Conservation (phyloP, 2,888 invertebrate genomes). For the Drosophila neotestacea region DNA sequence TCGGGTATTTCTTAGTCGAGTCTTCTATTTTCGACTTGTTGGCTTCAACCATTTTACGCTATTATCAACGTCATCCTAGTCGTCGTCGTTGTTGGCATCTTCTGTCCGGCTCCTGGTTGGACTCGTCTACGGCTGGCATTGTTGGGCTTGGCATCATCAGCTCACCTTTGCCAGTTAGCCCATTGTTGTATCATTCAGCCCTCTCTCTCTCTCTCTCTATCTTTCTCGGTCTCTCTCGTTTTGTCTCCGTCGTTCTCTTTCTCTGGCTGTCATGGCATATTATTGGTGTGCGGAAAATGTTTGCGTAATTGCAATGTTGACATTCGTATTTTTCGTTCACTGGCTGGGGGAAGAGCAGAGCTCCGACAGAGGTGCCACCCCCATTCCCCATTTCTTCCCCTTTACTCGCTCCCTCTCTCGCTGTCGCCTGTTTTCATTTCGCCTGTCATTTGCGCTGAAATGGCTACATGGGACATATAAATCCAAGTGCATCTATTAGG, state of each 20-base stretch:
- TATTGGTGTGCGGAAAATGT: slow-evolving; percentile 83
- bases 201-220: slow-evolving; percentile 6
- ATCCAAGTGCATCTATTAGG: slow-evolving; percentile 73
- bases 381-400: background rate
- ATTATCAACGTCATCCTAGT: slow-evolving; percentile 67
- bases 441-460: slow-evolving; percentile 54
- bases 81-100: slow-evolving; percentile 66
- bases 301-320: slow-evolving; percentile 83
- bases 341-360: slow-evolving; percentile 16
- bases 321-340: slow-evolving; percentile 77
- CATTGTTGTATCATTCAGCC: slow-evolving; percentile 60
- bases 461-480: slow-evolving; percentile 41
- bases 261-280: slow-evolving; percentile 75
- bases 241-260: slow-evolving; percentile 12
- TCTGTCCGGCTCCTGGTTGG: slow-evolving; percentile 43
- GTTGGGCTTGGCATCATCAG: slow-evolving; percentile 62
- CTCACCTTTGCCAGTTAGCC: slow-evolving; percentile 67
- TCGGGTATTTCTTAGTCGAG: slow-evolving; percentile 31
- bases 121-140: slow-evolving; percentile 49
- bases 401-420: background rate
- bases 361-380: slow-evolving; percentile 21
- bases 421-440: slow-evolving; percentile 48
- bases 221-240: slow-evolving; percentile 6
- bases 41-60: slow-evolving; percentile 70
- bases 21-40: slow-evolving; percentile 1